Evolutionary conservation across 2,113 vertebrate genomes (phyloP).

Genomic region (Tympanuchus pallidicinctus): DNA sequence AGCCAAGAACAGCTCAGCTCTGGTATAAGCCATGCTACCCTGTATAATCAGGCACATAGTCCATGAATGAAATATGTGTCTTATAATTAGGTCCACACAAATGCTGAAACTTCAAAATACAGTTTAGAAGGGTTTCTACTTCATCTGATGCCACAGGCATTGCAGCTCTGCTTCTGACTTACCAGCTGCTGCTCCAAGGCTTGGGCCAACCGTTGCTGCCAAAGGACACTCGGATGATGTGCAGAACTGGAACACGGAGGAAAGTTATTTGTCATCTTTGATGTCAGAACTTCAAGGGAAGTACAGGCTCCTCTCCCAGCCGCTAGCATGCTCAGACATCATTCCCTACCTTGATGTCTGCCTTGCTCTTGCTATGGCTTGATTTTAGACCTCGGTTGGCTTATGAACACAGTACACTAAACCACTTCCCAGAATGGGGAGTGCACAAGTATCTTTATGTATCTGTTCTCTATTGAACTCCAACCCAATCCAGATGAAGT

Average conservation of each 20-base stretch:
- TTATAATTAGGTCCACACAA: conserved; percentile 36
- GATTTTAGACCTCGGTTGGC: background rate
- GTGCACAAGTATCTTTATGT: background rate
- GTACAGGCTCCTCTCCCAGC: background rate
- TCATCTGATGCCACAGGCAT: conserved; percentile 29
- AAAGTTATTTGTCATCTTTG: conserved; percentile 46
- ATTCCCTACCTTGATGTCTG: conserved; percentile 50
- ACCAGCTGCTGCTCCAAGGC: conserved; percentile 46
- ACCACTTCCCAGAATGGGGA: conserved; percentile 18
- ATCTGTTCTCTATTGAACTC: conserved; percentile 22
- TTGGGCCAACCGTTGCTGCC: conserved; percentile 39
- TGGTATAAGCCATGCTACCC: background rate
- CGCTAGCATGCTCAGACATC: background rate
- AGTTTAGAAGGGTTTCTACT: conserved; percentile 52
- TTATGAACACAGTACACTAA: background rate
- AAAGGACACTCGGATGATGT: conserved; percentile 46
- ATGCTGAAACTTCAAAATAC: conserved; percentile 58
- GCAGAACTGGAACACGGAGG: conserved; percentile 3
- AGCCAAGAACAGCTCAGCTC: background rate
- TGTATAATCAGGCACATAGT: background rate
- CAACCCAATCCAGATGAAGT: conserved; percentile 45
- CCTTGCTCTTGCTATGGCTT: background rate
- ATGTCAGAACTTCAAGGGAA: conserved; percentile 19
- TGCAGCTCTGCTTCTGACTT: conserved; percentile 28
- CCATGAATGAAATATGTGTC: background rate